These are phyloP conservation scores for Hypomecis atomaria DNA, from an alignment of 2,888 invertebrate species.

Conservation along the genomic window DNA sequence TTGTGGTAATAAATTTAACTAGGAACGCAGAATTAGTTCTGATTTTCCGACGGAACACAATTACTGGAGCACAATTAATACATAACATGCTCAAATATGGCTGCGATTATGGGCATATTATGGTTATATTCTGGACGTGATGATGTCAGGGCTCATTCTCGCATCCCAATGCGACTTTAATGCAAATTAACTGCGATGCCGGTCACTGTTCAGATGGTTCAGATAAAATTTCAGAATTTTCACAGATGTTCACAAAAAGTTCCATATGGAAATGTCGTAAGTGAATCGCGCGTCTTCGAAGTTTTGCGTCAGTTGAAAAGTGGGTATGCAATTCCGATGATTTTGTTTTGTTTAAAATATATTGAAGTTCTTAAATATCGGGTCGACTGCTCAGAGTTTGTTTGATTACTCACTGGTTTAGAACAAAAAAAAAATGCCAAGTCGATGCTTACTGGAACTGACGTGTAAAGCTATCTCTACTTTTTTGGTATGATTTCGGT, in stretches of 20 bases:
- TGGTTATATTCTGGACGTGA: slow-evolving; percentile 33
- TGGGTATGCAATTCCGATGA: no score
- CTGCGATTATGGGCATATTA: slow-evolving; percentile 16
- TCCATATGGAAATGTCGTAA: slow-evolving; percentile 13
- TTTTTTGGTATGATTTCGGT: no score
- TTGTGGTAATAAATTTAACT: slow-evolving; percentile 15
- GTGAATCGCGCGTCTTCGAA: background rate
- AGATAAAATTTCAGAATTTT: slow-evolving; percentile 3
- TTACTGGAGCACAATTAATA: slow-evolving; percentile 16
- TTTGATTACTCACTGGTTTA: no score
- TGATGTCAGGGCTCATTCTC: slow-evolving; percentile 24
- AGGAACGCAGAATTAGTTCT: slow-evolving; percentile 11
- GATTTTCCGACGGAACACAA: slow-evolving; percentile 15
- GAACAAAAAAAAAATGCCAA: no score
- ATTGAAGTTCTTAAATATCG: no score
- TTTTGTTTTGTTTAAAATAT: no score
- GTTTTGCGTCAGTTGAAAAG: no score
- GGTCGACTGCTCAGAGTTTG: no score
- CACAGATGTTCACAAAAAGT: slow-evolving; percentile 13
- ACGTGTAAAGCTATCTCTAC: no score
- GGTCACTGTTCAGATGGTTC: slow-evolving; percentile 12
- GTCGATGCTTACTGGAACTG: no score
- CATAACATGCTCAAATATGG: slow-evolving; percentile 30
- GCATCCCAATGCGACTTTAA: slow-evolving; percentile 42
- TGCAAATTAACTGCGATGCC: slow-evolving; percentile 41